Base-by-base conservation (phyloP, 2,113 vertebrate genomes). In the Microcebus jonahi region DNA sequence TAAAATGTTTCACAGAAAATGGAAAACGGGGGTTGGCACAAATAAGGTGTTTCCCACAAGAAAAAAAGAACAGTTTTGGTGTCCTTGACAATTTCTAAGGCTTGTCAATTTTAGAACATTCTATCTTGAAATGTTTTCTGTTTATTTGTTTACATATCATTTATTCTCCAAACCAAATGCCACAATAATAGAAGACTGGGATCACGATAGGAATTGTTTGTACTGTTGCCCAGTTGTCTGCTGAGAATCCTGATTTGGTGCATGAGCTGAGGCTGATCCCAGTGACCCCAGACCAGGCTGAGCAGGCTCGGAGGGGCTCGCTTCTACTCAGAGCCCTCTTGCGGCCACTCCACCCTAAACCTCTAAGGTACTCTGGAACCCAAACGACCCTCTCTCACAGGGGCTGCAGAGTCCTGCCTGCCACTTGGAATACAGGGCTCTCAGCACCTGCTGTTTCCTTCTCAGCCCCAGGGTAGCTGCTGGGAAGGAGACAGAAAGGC, bases 81-180 rank as follows among this genome's bases (percentile, higher is more conserved):
- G 50, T 61, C 61, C 70, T 68, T 65, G 34, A 94, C 31, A 65
- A n/a, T 73, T 59, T 75, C 29, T n/a, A 70, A 31, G 39, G n/a
- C 83, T 55, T 42, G 15, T 93, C 90, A 34, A 10, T 77, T 81
- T 80, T 87, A 87, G 63, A 91, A 80, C 57, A 29, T 39, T 88
- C 55, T 80, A 68, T 57, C 77, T 85, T 86, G 65, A 83, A 79
- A 83, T 76, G 42, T 14, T 82, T 36, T 15, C 59, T 93, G 23
- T 80, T 92, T 91, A 53, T 93, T 75, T 96, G 84, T 97, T 94
- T 92, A 59, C 31, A 13, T 90, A 53, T 31, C 57, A 59, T 80
- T 94, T 82, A 67, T 87, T 67, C 18, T 70, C 63, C 50, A 81
- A 87, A 70, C 82, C 65, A 82, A 63, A 75, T 21, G 42, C 27